Base-by-base conservation (phyloP, 2,113 vertebrate species). In the Lontra canadensis region DNA sequence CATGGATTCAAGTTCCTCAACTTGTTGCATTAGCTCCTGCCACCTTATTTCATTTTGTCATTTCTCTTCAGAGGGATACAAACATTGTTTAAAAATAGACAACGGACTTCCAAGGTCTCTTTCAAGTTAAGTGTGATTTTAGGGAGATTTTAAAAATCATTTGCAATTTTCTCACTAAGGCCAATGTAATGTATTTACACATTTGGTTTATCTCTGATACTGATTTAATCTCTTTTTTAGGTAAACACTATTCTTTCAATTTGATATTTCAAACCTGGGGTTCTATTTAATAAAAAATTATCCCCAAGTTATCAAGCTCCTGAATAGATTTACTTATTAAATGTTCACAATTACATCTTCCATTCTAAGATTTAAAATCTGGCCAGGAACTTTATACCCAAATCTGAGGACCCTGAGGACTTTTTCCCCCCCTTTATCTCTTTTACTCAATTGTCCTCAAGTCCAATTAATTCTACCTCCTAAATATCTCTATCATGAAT, bases 291-390 rank as follows among this genome's bases (percentile, higher is more conserved):
- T 69, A 92, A 87, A 81, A 88, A 3, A 88, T 49, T 78, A 90
- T 92, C 81, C 8, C 65, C 3, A 93, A 79, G 18, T 52, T 52
- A 81, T 80, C 20, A 97, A 90, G 55, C 29, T 90, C 76, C 67
- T 87, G 57, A 97, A 90, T 44, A 92, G 59, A 93, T 74, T 91
- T 92, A 93, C 7, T 39, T 91, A 76, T 57, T 93, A 88, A 90
- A n/a, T 94, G n/a, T 63, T 95, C 10, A 90, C 23, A 74, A 14
- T 91, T 90, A 69, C 2, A 80, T 69, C 26, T 92, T 94, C 23
- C n/a, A 94, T 15, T 90, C 59, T 83, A 93, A 42, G 26, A 83
- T 89, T 97, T 96, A 86, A 97, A 95, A 95, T 91, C 65, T 88
- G 25, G 6, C 14, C 67, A 84, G 80, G 79, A 95, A 93, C 8